Evolutionary conservation across 1,140 invertebrate genomes (phyloP).

Genomic region (Drosophila sp.): DNA sequence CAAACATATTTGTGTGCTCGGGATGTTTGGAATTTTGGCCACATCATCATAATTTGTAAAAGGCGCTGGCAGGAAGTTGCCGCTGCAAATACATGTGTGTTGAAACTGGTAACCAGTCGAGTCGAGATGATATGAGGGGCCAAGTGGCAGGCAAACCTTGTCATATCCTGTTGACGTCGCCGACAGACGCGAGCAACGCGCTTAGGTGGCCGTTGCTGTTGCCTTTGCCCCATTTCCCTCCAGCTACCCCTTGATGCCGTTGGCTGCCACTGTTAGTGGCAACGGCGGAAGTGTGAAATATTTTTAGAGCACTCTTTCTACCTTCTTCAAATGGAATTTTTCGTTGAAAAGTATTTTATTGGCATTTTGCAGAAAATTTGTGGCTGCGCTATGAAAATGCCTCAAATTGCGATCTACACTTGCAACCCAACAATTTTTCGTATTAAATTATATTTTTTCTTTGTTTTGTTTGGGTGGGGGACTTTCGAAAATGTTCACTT

Average conservation of each 20-base stretch:
- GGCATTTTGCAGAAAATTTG: constrained; percentile 75
- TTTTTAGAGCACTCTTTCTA: constrained; percentile 56
- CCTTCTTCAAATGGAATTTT: constrained; percentile 70
- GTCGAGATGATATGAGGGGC: neutral
- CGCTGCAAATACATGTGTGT: constrained; percentile 24
- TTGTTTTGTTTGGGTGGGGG: neutral
- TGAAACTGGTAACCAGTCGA: constrained; percentile 37
- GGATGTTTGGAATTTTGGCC: constrained; percentile 53
- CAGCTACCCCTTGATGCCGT: neutral
- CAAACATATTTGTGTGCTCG: constrained; percentile 35
- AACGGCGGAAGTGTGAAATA: constrained; percentile 76
- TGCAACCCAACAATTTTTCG: constrained; percentile 36
- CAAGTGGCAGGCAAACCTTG: constrained; percentile 48
- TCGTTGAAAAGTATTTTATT: constrained; percentile 74
- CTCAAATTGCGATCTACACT: constrained; percentile 39
- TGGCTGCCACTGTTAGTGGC: constrained; percentile 8
- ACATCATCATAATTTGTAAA: constrained; percentile 68
- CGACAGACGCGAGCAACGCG: constrained; percentile 46
- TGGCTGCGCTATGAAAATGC: constrained; percentile 65
- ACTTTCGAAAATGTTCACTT: constrained; percentile 17
- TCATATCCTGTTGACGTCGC: constrained; percentile 77
- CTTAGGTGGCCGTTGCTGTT: constrained; percentile 35
- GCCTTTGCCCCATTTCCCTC: neutral
- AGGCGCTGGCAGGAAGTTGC: constrained; percentile 66
- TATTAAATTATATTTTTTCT: constrained; percentile 8